A percentile compares a stretch with the other conserved stretches of the same genome.
These are phyloP conservation scores for Leucosticte australis DNA, from an alignment of 2,113 vertebrate genomes.

Conservation along the genomic window DNA sequence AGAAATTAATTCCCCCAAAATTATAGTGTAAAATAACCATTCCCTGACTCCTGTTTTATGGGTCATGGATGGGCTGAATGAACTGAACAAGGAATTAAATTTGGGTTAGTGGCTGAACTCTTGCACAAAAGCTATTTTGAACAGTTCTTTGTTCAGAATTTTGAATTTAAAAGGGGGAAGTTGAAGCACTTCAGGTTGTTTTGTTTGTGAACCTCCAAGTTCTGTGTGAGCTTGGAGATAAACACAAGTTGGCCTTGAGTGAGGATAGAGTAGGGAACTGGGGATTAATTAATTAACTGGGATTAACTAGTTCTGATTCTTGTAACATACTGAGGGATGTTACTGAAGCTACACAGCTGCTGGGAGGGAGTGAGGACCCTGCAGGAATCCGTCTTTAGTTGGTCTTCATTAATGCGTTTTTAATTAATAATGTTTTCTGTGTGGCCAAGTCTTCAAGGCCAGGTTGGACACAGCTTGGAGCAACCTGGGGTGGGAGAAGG, in stretches of 20 bases:
- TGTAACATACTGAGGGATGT: not conserved
- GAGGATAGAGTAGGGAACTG: accelerated
- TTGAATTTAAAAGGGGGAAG: not conserved
- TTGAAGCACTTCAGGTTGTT: not conserved
- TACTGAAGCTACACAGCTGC: not conserved
- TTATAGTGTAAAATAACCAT: not conserved
- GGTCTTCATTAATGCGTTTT: not conserved
- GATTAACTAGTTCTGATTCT: not conserved
- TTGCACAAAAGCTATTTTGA: not conserved
- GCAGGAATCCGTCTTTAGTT: accelerated
- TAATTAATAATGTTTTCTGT: not conserved
- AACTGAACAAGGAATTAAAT: not conserved
- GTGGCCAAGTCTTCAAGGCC: not conserved
- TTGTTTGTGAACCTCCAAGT: not conserved
- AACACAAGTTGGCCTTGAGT: not conserved
- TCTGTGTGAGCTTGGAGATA: not conserved
- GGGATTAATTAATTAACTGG: not conserved
- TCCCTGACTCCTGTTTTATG: not conserved
- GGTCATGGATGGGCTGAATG: not conserved
- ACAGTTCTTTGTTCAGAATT: not conserved
- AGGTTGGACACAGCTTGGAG: not conserved
- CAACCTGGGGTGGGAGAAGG: accelerated
- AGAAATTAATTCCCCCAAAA: not conserved
- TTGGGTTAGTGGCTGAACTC: not conserved
- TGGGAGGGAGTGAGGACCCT: not conserved